Base-by-base conservation (phyloP, 2,888 invertebrate species). In the Drosophila kokeensis region DNA sequence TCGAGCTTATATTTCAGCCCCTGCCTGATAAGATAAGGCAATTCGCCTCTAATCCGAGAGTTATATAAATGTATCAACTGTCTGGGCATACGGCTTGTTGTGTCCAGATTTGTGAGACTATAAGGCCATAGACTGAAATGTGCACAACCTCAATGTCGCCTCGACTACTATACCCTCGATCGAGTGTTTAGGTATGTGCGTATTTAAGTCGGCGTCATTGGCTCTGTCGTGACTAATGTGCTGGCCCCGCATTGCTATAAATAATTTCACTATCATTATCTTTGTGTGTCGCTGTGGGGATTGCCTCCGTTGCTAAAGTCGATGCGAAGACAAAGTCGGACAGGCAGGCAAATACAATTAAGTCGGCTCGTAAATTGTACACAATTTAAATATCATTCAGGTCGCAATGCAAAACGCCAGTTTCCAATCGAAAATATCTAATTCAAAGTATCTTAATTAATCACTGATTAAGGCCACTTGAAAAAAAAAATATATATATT, bases 321-420 rank as follows among this genome's bases (percentile, higher is more conserved):
- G 32, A 29, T 8, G 69, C 69, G 29, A 32, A 52, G 84, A 87
- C 87, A 45, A 45, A 24, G 82, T 70, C 73, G 82, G 89, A 87
- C 84, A 87, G 77, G 89, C 84, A 87, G 77, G 89, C 74, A 89
- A 89, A 89, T 70, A 82, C 86, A 89, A 86, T 86, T 89, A 86
- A 85, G 81, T 67, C 81, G 60, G 73, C 78, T 85, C 88, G 78
- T 80, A 80, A 85, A 85, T 85, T 82, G 71, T 76, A 61, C 53
- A 80, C 78, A 80, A 66, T 74, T 75, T 79, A 62, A 82, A 72
- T 77, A 73, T 62, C 67, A 75, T 60, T 66, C 63, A 75, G 59
- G 38, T 32, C 63, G 62, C 69, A 72, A 62, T 61, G 59, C 61
- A 73, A 73, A 78, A 71, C 50, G 27, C 48, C 76, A 53, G 69